Percentiles rank a stretch among this genome's conserved stretches.
These are phyloP conservation scores for Scyliorhinus canicula DNA, from an alignment of 2,797 vertebrate genomes.

Conservation along the genomic window DNA sequence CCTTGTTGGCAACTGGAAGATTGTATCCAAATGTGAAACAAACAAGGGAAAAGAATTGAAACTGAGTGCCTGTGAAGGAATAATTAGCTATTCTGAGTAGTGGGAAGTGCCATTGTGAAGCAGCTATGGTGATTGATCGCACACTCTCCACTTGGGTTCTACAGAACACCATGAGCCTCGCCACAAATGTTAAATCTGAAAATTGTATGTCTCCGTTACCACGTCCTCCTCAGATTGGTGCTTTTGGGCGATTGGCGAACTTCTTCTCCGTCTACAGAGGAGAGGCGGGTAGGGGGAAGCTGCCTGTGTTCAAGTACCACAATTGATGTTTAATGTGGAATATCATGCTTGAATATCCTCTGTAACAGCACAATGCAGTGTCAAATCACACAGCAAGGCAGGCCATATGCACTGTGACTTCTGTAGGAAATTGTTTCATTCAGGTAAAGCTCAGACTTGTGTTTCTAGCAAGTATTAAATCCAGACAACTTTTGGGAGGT, in stretches of 20 bases:
- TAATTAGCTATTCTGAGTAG: neutral
- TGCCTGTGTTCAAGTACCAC: neutral
- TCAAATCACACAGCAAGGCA: neutral
- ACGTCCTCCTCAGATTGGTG: neutral
- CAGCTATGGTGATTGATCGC: neutral
- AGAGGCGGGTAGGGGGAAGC: neutral
- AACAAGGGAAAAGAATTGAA: neutral
- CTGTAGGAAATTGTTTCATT: slow-evolving; percentile 8
- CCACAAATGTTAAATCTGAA: neutral
- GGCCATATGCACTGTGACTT: neutral
- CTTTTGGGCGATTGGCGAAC: neutral
- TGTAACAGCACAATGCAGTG: neutral
- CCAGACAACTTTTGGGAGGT: neutral
- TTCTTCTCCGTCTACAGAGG: neutral
- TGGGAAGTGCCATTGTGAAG: neutral
- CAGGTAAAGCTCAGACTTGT: neutral
- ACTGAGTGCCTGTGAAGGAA: neutral
- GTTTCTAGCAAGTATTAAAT: slow-evolving; percentile 4
- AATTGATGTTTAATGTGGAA: neutral
- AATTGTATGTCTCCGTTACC: too few species aligned
- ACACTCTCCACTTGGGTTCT: neutral
- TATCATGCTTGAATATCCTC: neutral
- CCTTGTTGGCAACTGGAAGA: neutral
- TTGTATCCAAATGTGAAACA: neutral
- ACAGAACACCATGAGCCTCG: neutral